Conservation (phyloP, 2,888 invertebrate genomes). For the Unio delphinus region DNA sequence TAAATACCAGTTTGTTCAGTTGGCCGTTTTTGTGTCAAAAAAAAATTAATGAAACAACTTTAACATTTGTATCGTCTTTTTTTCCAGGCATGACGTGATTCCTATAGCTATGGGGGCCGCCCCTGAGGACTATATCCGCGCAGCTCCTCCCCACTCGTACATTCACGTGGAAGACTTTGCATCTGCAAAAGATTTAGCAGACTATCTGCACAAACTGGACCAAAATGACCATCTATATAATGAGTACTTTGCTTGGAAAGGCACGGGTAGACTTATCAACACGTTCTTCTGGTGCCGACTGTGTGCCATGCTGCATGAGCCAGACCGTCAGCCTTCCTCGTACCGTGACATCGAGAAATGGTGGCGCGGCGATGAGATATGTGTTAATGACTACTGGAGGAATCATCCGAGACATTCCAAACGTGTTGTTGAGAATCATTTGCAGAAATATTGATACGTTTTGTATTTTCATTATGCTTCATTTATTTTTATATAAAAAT, state of each 20-base stretch:
- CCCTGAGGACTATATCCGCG: slow-evolving; percentile 89
- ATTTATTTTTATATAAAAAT: too few relatives aligned
- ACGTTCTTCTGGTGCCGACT: slow-evolving; percentile 95
- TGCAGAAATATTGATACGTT: background rate
- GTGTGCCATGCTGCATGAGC: slow-evolving; percentile 77
- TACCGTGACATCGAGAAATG: slow-evolving; percentile 91
- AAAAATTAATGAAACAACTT: too few relatives aligned
- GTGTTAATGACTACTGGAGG: slow-evolving; percentile 57
- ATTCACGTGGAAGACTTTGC: slow-evolving; percentile 97
- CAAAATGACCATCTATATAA: slow-evolving; percentile 92
- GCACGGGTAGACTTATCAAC: slow-evolving; percentile 95
- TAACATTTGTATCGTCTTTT: too few relatives aligned
- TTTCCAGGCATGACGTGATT: slow-evolving; percentile 82
- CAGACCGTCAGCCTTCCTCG: slow-evolving; percentile 41
- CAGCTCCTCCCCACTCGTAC: slow-evolving; percentile 94
- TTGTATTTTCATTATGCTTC: too few relatives aligned
- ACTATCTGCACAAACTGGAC: slow-evolving; percentile 88
- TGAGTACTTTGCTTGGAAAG: slow-evolving; percentile 94
- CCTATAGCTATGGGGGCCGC: slow-evolving; percentile 97
- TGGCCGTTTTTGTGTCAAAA: too few relatives aligned
- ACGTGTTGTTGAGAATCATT: slow-evolving; percentile 29
- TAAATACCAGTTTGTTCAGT: too few relatives aligned
- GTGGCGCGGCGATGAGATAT: slow-evolving; percentile 80
- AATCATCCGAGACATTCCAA: slow-evolving; percentile 26
- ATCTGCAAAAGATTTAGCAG: slow-evolving; percentile 87